Evolutionary conservation across 35 echinoderm and acorn worm species (phyloP), one percentile per base, ranked within the genome.

Genomic region (Ophiothrix spiculata): DNA sequence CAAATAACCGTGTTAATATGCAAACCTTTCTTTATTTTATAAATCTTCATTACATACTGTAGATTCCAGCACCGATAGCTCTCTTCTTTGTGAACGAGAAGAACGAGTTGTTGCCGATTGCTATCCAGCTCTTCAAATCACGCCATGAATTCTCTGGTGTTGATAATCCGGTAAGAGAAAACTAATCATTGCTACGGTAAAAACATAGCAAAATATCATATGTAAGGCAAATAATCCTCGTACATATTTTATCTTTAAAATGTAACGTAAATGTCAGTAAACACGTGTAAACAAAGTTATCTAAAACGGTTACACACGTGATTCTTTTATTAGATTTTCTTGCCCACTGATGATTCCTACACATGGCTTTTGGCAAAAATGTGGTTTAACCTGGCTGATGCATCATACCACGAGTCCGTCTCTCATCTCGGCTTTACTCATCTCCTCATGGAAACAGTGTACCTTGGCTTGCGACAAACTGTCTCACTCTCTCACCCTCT

Each of bases 391-490:
- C 77, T 77, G 16, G 86, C 91, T 19, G 91, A 93, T 79, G 86
- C 91, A 15, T 93, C 91, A 0, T 77, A 78, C n/a, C 91, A 93
- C 56, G 77, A 93, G 76, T 88, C 91, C 17, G 80, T 79, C 0
- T 84, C 80, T 33, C 91, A 93, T 89, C 84, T 93, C 33, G 91
- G 91, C 45, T 85, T 93, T 37, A 88, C 91, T 3, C 91, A 93
- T 76, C 86, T 93, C 31, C 29, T 93, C 31, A 56, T 81, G 31
- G 91, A 93, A 89, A 36, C 86, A 35, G 56, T 93, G 11, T 46
- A 56, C 37, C 56, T 89, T 16, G 86, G 79, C 17, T 85, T 81
- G 4, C 75, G 88, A 36, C 75, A 49, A 19, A 49, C 42, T 19
- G 42, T 49, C 6, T 49, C 42, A 6, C 6, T 49, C 6, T 49